phyloP scores from a whole-genome alignment of 2,797 vertebrate genomes.

The Sardinella longiceps region DNA sequence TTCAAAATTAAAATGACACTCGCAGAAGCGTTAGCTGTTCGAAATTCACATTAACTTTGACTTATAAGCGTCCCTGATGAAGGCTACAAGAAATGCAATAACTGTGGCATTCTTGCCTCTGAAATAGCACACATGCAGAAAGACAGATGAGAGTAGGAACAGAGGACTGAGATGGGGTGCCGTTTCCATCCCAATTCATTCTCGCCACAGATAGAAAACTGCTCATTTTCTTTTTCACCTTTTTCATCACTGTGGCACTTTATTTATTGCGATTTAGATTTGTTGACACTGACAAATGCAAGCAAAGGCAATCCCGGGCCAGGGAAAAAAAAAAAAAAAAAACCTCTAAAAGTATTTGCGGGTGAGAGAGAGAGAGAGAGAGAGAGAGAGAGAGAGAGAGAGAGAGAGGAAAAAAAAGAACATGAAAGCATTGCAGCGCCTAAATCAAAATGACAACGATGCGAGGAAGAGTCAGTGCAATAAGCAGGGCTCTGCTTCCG shows the following conservation, averaged over 20 bases:
- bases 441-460: slow-evolving; percentile 29
- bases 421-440: slow-evolving; percentile 24
- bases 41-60: slow-evolving; percentile 1
- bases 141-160: neutral
- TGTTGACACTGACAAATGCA: slow-evolving; percentile 35
- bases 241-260: slow-evolving; percentile 27
- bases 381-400: no score
- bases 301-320: slow-evolving; percentile 20
- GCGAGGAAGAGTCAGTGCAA: slow-evolving; percentile 16
- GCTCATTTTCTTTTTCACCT: slow-evolving; percentile 22
- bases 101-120: slow-evolving; percentile 14
- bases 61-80: neutral
- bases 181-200: slow-evolving; percentile 27
- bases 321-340: slow-evolving; percentile 6
- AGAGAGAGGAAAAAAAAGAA: neutral
- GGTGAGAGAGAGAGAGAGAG: no score
- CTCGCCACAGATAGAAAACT: slow-evolving; percentile 27
- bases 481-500: neutral
- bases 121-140: neutral
- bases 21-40: neutral
- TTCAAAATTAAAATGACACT: neutral
- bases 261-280: slow-evolving; percentile 29
- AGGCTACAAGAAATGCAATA: slow-evolving; percentile 12
- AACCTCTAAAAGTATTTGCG: slow-evolving; percentile 20
- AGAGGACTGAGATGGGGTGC: slow-evolving; percentile 7